phyloP scores from a whole-genome alignment of 2,113 vertebrate species.

The Macroglossus sobrinus region DNA sequence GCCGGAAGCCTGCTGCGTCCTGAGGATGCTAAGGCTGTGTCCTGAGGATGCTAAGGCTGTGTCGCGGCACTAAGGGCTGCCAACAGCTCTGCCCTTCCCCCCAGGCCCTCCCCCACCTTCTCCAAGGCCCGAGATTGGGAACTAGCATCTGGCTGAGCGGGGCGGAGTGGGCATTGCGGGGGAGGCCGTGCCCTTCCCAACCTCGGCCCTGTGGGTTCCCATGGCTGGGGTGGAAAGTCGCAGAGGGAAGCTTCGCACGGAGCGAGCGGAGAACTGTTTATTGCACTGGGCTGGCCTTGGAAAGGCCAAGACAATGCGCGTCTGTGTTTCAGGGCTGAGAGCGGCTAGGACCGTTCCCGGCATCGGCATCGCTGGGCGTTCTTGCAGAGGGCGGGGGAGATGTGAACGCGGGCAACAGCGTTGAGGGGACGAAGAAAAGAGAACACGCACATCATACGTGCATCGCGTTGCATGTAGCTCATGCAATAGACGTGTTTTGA shows the following conservation, averaged over 20 bases:
- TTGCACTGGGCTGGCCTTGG: rapidly evolving
- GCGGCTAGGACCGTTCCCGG: not conserved
- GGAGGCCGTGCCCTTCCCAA: not conserved
- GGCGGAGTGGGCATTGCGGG: too few relatives aligned
- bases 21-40: not conserved
- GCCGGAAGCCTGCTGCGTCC: not conserved
- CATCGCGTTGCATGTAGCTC: not conserved
- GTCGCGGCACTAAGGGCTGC: not conserved
- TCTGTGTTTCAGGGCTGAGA: not conserved
- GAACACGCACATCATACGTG: not conserved
- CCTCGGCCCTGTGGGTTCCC: not conserved
- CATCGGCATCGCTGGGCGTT: not conserved
- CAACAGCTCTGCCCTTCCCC: not conserved
- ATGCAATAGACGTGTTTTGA: not conserved
- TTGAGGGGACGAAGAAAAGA: not conserved
- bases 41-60: too few relatives aligned
- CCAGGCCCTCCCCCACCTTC: not conserved
- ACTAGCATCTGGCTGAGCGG: not conserved
- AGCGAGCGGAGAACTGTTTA: not conserved
- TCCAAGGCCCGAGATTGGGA: not conserved
- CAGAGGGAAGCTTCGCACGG: not conserved
- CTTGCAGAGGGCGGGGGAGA: not conserved
- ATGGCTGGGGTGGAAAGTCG: not conserved
- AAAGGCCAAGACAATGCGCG: not conserved
- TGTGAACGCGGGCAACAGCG: not conserved